Evolutionary conservation across 2,888 invertebrate genomes (phyloP), one percentile per base, ranked within the genome.

Genomic region (Sepioteuthis lessoniana): DNA sequence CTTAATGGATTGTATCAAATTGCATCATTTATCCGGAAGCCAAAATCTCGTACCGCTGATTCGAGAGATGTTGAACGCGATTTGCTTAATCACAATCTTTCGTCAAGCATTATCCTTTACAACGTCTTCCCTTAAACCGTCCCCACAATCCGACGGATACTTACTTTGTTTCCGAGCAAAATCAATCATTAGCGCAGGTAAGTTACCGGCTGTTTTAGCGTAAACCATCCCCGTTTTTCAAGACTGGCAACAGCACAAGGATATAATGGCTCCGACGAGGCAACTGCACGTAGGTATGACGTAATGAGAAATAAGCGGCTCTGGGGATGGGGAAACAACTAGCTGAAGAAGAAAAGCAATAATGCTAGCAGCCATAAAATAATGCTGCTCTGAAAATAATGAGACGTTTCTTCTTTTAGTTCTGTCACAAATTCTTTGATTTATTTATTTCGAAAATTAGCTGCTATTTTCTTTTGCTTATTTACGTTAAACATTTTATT

Each of bases 151-250:
- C n/a, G 76, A n/a, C 76, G 35, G 13, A 35, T 76, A 76, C 76
- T 76, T 76, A 76, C n/a, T 76, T 76, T 76, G 76, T 76, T 35
- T 76, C 76, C n/a, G n/a, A 76, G n/a, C n/a, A 35, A 76, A 76
- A 76, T 76, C 76, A n/a, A 76, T 76, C 16, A 76, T 76, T 16
- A 76, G 76, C 4, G 35, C 19, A n/a, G 2, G 76, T n/a, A 35
- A 76, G 16, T 76, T 76, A 76, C 76, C n/a, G 76, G n/a, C n/a
- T 76, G 35, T 16, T 35, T 76, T 16, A 35, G 76, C 76, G 76
- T 35, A 76, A 76, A 76, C 21, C n/a, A 16, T n/a, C 19, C 76
- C 76, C 35, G n/a, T n/a, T 76, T 76, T 76, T 76, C 10, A 76
- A n/a, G 76, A n/a, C 76, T 0, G 76, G 13, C 76, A n/a, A 13